phyloP scores from a whole-genome alignment of 2,113 vertebrate species.

The Dromas ardeola region DNA sequence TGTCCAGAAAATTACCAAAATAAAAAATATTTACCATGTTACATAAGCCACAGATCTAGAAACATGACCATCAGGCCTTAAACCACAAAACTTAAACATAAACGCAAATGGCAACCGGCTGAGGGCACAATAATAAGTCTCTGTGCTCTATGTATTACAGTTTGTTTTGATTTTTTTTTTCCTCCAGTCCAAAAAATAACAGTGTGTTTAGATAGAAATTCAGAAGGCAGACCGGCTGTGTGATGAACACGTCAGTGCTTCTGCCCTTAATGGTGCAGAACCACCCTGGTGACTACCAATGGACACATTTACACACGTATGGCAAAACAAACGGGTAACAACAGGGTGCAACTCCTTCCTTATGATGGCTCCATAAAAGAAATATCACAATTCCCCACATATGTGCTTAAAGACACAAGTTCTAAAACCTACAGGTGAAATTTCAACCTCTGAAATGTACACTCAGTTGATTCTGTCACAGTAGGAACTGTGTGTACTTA shows the following conservation, averaged over 20 bases:
- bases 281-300: background rate
- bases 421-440: background rate
- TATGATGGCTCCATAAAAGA: background rate
- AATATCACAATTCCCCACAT: background rate
- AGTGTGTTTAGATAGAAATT: background rate
- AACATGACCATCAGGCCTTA: background rate
- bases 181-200: background rate
- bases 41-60: background rate
- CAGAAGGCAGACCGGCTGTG: background rate
- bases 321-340: background rate
- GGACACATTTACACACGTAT: background rate
- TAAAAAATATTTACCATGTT: background rate
- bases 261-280: background rate
- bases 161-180: background rate
- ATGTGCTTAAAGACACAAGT: background rate
- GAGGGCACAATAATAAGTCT: background rate
- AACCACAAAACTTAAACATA: background rate
- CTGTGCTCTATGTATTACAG: background rate
- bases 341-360: background rate
- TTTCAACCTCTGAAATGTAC: background rate
- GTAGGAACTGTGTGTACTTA: background rate
- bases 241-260: background rate
- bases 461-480: background rate
- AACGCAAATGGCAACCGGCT: background rate
- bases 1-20: conserved; percentile 21